Evolutionary conservation across 2,797 vertebrate genomes (phyloP), one percentile per base, ranked within the genome.

Genomic region (Mastacembelus armatus): DNA sequence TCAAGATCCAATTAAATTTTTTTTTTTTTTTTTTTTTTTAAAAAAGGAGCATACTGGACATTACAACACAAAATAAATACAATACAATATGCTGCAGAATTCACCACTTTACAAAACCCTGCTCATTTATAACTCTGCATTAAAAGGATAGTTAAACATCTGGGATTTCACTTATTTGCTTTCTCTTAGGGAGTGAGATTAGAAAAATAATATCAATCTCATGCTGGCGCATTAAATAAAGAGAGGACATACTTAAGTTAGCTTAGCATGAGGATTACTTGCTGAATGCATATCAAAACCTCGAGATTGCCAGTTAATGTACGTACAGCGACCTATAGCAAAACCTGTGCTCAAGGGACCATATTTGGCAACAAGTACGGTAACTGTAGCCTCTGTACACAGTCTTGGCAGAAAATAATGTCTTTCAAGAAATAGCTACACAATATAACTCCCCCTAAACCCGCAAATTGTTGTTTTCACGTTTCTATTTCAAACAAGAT

Each of bases 21-120:
- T 18, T 15, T 22, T 21, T 2, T n/a, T n/a, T n/a, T n/a, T n/a
- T n/a, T n/a, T n/a, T 2, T 43, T 12, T 47, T 40, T 54, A 44
- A 49, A 39, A 9, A n/a, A n/a, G n/a, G 15, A 15, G 18, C 12
- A 33, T 30, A 11, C 26, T 22, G 2, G n/a, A 24, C 16, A 12
- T 38, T 40, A 19, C 24, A 18, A 42, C 52, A 51, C 4, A 51
- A 51, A 59, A 57, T 26, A 55, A 7, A 45, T n/a, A n/a, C n/a
- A n/a, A n/a, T n/a, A n/a, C n/a, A n/a, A n/a, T n/a, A n/a, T n/a
- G n/a, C n/a, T n/a, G n/a, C n/a, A n/a, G n/a, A n/a, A n/a, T n/a
- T n/a, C n/a, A n/a, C n/a, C n/a, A n/a, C n/a, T n/a, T n/a, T n/a
- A n/a, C n/a, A n/a, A n/a, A n/a, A n/a, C n/a, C n/a, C n/a, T n/a